A percentile compares a stretch with the other conserved stretches of the same genome.
Conservation (phyloP, 1,140 invertebrate genomes). For the Anoplolepis gracilipes region DNA sequence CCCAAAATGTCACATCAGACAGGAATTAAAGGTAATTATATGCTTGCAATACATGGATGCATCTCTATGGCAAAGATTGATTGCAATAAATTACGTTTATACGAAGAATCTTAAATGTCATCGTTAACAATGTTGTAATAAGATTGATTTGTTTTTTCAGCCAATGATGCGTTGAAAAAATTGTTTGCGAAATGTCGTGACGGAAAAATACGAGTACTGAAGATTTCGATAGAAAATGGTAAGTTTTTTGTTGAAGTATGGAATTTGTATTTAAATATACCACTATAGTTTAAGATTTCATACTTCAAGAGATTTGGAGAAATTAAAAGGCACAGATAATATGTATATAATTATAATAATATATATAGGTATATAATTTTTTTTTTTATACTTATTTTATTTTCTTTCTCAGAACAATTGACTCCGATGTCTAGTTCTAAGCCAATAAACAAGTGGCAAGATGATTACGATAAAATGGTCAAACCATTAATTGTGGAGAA, state of each 20-base stretch:
- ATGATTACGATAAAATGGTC: slow-evolving; percentile 95
- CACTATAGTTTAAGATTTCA: too few species aligned
- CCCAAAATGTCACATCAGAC: slow-evolving; percentile 91
- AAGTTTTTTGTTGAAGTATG: slow-evolving; percentile 72
- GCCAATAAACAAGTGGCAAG: slow-evolving; percentile 92
- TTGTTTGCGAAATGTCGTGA: slow-evolving; percentile 94
- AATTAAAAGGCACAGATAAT: neutral
- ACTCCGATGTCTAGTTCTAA: slow-evolving; percentile 89
- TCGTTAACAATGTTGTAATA: slow-evolving; percentile 58
- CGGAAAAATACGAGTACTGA: slow-evolving; percentile 92
- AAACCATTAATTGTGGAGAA: slow-evolving; percentile 92
- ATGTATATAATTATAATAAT: neutral
- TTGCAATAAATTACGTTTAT: neutral
- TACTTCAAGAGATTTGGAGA: neutral
- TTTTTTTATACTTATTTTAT: neutral
- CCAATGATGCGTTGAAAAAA: slow-evolving; percentile 92
- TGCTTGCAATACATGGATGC: neutral
- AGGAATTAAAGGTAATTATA: slow-evolving; percentile 89
- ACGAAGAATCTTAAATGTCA: slow-evolving; percentile 76
- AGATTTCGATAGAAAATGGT: slow-evolving; percentile 96
- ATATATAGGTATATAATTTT: too few species aligned
- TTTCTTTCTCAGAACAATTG: slow-evolving; percentile 91
- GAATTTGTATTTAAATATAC: neutral
- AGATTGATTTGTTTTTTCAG: slow-evolving; percentile 86
- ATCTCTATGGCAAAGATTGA: neutral